These are phyloP conservation scores for Cettia cetti DNA, from an alignment of 2,113 vertebrate species.

Conservation along the genomic window DNA sequence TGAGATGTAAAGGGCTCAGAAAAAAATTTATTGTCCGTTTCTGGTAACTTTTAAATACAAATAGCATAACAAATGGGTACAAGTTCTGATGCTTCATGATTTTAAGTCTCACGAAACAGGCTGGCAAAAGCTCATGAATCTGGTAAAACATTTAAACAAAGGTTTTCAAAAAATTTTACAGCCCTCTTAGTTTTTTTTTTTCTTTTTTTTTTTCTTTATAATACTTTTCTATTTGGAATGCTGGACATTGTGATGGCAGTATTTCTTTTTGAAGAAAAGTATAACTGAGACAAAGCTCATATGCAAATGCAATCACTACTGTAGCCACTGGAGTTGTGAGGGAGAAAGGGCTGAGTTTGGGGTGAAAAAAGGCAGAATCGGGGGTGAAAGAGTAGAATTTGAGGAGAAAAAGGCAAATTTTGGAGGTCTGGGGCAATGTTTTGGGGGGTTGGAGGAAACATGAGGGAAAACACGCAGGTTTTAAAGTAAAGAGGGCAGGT, in stretches of 20 bases:
- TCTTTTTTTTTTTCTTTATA: not conserved
- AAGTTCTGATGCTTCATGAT: not conserved
- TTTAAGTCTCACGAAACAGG: not conserved
- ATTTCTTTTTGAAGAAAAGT: not conserved
- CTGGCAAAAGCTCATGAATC: not conserved
- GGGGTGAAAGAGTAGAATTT: no score
- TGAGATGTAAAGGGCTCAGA: not conserved
- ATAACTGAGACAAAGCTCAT: not conserved
- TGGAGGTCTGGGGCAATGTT: no score
- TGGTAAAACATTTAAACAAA: not conserved
- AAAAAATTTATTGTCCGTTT: not conserved
- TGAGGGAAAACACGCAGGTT: no score
- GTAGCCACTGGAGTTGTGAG: not conserved
- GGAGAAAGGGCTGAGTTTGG: no score
- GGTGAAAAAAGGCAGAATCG: no score
- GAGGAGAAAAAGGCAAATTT: no score
- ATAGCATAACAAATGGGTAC: not conserved
- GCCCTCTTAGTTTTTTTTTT: not conserved
- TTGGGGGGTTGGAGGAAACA: no score
- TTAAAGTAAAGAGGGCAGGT: no score
- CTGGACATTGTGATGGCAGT: not conserved
- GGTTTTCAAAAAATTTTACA: not conserved
- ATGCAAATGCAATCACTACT: not conserved
- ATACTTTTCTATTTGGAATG: not conserved
- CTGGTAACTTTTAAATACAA: not conserved